Evolutionary conservation across 2,888 invertebrate species (phyloP), one percentile per base, ranked within the genome.

Genomic region (Eristalinus sepulchralis): DNA sequence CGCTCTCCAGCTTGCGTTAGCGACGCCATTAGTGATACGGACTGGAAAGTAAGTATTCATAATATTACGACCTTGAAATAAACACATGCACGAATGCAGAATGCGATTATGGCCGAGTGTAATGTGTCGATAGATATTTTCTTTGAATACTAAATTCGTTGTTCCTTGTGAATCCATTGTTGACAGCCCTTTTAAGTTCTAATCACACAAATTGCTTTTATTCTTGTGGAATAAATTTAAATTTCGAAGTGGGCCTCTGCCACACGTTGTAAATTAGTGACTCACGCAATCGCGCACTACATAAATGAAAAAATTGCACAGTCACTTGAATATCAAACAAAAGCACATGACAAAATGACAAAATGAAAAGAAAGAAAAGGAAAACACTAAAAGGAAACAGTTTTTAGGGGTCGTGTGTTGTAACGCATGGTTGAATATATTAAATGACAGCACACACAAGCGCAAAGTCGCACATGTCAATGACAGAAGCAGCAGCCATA

Each of bases 391-490:
- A 47, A 70, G 66, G n/a, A 63, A 24, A 62, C 9, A 53, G 22
- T 64, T 33, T 78, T 64, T 47, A 70, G 53, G 80, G 83, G 83
- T 80, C 66, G 75, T 47, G 47, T 63, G 31, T 75, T 76, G 84
- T 80, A 84, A 84, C 84, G 84, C 84, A 84, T 84, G 84, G 84
- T 67, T 80, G 53, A 84, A 71, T 84, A 67, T 66, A 84, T 76
- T 84, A 67, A 84, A 76, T 71, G 80, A 66, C 71, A 60, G 70
- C 47, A 64, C 68, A 68, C 33, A 59, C 36, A 39, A 60, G 27
- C 47, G 57, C 62, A 75, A 72, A 72, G 66, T 31, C 75, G 70
- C 76, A 72, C 76, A 85, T 85, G 84, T 77, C 84, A 85, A 81
- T 81, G 81, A 77, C 76, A 81, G 81, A 36, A 34, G 47, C 20